phyloP scores from a whole-genome alignment of 2,797 vertebrate genomes.

The Vultur gryphus region DNA sequence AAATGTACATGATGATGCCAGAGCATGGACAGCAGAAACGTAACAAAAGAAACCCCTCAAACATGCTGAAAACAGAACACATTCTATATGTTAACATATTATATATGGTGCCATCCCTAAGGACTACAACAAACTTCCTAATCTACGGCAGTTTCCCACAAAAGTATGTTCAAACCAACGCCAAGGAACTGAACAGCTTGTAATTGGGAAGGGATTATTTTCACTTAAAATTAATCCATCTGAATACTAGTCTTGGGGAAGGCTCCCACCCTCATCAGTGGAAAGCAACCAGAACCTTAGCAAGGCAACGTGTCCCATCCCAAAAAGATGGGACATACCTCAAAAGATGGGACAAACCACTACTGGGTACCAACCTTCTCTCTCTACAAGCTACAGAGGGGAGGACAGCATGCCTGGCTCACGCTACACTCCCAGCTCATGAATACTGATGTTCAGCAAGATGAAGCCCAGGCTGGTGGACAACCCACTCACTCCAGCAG shows the following conservation, averaged over 20 bases:
- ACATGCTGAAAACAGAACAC: neutral
- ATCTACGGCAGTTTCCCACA: neutral
- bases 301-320: accelerated
- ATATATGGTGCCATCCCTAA: neutral
- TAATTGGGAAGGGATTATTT: neutral
- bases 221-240: neutral
- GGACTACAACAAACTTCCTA: neutral
- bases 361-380: neutral
- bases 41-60: neutral
- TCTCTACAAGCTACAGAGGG: neutral
- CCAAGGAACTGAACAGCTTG: neutral
- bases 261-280: neutral
- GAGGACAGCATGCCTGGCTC: neutral
- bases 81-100: neutral
- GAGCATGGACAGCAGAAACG: neutral
- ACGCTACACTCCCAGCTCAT: accelerated
- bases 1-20: neutral
- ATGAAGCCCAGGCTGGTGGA: neutral
- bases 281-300: neutral
- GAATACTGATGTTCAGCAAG: neutral
- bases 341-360: neutral
- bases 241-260: neutral
- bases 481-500: neutral
- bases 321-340: neutral
- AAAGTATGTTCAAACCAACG: neutral